These are phyloP conservation scores for Brachyptera putata DNA, from an alignment of 2,888 invertebrate species.

Conservation along the genomic window DNA sequence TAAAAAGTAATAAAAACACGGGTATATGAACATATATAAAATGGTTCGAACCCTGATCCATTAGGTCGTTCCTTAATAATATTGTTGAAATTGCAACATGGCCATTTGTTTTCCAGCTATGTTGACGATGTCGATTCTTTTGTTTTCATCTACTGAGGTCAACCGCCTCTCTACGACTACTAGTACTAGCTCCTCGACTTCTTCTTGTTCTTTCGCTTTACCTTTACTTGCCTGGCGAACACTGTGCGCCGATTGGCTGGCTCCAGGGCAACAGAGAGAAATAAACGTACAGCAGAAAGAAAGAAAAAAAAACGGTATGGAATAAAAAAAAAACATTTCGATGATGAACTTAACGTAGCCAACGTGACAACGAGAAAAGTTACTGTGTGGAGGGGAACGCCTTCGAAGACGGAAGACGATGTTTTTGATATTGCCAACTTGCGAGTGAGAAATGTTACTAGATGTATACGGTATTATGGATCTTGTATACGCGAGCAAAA, in stretches of 20 bases:
- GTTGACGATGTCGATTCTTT: slow-evolving; percentile 6
- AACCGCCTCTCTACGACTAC: slow-evolving; percentile 6
- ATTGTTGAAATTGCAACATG: too few species aligned
- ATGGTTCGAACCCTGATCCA: too few species aligned
- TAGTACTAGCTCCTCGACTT: background rate
- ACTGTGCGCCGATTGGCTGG: background rate
- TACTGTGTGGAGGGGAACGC: background rate
- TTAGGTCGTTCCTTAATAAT: too few species aligned
- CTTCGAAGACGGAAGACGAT: background rate
- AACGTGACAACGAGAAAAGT: slow-evolving; percentile 2
- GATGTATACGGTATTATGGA: background rate
- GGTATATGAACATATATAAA: too few species aligned
- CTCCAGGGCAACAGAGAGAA: too few species aligned
- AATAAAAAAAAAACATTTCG: slow-evolving; percentile 3
- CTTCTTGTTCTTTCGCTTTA: background rate
- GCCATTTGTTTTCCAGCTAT: too few species aligned
- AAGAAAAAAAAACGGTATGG: too few species aligned
- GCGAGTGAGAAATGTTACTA: background rate
- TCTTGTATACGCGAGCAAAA: too few species aligned
- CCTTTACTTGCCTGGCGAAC: background rate
- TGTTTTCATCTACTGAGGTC: slow-evolving; percentile 12
- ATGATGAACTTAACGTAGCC: slow-evolving; percentile 14
- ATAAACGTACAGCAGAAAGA: too few species aligned
- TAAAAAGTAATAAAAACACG: too few species aligned
- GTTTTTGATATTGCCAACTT: too few species aligned